A percentile compares a stretch with the other conserved stretches of the same genome.
Evolutionary conservation across 2,888 invertebrate species (phyloP).

Genomic region (Candidula unifasciata): DNA sequence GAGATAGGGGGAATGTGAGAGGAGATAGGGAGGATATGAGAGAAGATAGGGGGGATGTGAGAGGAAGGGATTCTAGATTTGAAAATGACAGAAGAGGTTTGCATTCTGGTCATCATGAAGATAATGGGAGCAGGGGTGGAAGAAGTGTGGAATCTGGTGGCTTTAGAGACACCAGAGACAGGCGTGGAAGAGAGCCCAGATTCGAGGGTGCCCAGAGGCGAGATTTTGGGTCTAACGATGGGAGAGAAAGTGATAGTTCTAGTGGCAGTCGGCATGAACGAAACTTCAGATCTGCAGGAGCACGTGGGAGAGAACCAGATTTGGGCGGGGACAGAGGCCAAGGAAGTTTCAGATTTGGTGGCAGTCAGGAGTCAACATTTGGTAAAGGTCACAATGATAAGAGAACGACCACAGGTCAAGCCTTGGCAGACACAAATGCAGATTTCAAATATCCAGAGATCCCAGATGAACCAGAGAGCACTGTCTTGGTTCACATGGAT

Average conservation of each 20-base stretch:
- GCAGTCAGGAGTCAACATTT: conserved; percentile 12
- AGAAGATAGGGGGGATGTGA: not conserved
- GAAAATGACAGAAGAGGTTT: not conserved
- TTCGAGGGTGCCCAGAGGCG: not conserved
- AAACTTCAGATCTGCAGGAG: conserved; percentile 11
- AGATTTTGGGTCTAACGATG: conserved; percentile 32
- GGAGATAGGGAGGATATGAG: not conserved
- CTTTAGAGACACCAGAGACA: conserved; percentile 6
- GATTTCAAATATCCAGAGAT: conserved; percentile 32
- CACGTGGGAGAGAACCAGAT: not conserved
- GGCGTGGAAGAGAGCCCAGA: not conserved
- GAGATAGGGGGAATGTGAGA: not conserved
- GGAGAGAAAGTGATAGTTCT: not conserved
- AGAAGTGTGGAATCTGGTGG: not conserved
- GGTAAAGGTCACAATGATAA: conserved; percentile 28
- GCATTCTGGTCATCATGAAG: no score
- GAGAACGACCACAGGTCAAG: conserved; percentile 19
- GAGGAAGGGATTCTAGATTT: conserved; percentile 2
- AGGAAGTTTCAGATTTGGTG: not conserved
- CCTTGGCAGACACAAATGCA: not conserved
- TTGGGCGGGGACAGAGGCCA: not conserved
- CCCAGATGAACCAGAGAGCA: conserved; percentile 35
- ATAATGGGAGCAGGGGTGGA: no score
- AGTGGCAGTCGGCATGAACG: not conserved
- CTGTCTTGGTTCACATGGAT: conserved; percentile 60